A percentile compares a stretch with the other conserved stretches of the same genome.
These are phyloP conservation scores for Oncorhynchus keta DNA, from an alignment of 2,113 vertebrate genomes.

Conservation along the genomic window DNA sequence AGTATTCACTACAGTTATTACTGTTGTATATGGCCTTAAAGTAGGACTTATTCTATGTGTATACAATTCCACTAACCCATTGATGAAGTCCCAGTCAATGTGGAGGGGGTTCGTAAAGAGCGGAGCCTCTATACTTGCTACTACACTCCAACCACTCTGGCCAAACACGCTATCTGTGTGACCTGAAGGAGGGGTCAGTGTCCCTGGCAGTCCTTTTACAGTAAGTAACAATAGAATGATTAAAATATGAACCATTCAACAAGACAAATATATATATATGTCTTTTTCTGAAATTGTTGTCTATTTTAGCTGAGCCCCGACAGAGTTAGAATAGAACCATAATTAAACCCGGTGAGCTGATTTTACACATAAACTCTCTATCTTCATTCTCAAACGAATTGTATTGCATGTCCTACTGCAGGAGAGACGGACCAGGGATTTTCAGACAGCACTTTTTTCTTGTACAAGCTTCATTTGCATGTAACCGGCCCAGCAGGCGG, in stretches of 20 bases:
- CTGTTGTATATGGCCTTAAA: neutral
- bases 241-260: no score
- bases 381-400: no score
- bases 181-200: slow-evolving; percentile 80
- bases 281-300: slow-evolving; percentile 1
- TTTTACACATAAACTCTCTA: neutral
- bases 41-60: neutral
- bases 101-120: slow-evolving; percentile 73
- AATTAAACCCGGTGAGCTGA: neutral
- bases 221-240: neutral
- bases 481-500: no score
- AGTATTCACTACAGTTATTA: neutral
- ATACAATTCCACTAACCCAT: slow-evolving; percentile 17
- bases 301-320: slow-evolving; percentile 18
- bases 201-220: slow-evolving; percentile 78
- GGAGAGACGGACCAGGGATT: no score
- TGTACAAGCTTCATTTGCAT: no score
- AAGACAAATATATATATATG: neutral
- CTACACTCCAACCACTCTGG: slow-evolving; percentile 76
- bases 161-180: slow-evolving; percentile 82
- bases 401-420: no score
- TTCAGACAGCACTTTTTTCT: no score
- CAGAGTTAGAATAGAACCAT: slow-evolving; percentile 17
- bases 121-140: slow-evolving; percentile 79
- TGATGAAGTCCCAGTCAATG: slow-evolving; percentile 78